Evolutionary conservation across 1,140 invertebrate species (phyloP), one percentile per base, ranked within the genome.

Genomic region (Panonychus citri): DNA sequence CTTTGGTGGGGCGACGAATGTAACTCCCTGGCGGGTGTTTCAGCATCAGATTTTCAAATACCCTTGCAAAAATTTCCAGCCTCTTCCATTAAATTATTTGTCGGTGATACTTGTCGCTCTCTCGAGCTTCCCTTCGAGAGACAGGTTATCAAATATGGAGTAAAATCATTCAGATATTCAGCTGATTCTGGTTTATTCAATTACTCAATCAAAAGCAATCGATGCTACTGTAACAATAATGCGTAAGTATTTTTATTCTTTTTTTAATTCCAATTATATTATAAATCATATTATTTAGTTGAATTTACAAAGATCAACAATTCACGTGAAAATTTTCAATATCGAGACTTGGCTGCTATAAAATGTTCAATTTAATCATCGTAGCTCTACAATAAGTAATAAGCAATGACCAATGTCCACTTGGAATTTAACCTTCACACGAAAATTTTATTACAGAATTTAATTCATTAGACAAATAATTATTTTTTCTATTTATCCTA

Each of bases 191-290:
- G 8, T 1, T 7, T 34, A 30, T 61, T 59, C 30, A 43, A 59
- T 56, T 61, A 61, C 30, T 25, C 40, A 12, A 19, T 54, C 15
- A 12, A 21, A n/a, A 37, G 55, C 28, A 61, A 61, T 42, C 28
- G 42, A 21, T 61, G 59, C 25, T 60, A 58, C 39, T 60, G 59
- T 48, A 15, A 12, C 21, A 21, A 17, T 13, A 17, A 54, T 40
- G 46, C n/a, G 13, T 60, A 30, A 30, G 1, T 56, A 55, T 40
- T 88, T 87, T 71, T 85, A 85, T 0, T 85, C 89, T 69, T 89
- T 89, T 72, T 85, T 87, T 66, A 68, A 87, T 60, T n/a, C n/a
- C n/a, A n/a, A 85, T 82, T 0, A 82, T 74, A 73, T 51, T 74
- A 34, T 7, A 34, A 34, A 34, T 34, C 5, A 34, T 34, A 34